Evolutionary conservation across 2,888 invertebrate genomes (phyloP), one percentile per base, ranked within the genome.

Genomic region (Eustalomyia histrio): DNA sequence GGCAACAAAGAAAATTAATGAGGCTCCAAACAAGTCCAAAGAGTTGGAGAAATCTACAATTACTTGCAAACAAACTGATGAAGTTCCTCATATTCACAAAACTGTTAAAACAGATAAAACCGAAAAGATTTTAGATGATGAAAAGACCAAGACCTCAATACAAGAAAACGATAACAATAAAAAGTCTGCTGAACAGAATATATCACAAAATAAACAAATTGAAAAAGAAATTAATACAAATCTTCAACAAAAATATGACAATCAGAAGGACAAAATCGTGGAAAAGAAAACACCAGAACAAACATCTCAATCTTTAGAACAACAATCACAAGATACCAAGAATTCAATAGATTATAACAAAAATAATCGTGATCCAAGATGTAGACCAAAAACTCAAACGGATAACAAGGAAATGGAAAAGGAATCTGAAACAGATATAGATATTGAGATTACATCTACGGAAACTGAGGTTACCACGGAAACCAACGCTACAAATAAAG

Each of bases 281-380:
- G 72, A 9, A 50, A 29, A 29, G 69, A 74, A 39, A 39, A 6
- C n/a, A 50, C 53, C 18, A 3, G 18, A 33, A 55, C 18, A 1
- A 0, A 16, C 35, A 65, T 57, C 64, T 12, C 1, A 1, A 29
- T 17, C 39, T 72, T 29, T 7, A 5, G 43, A 47, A n/a, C 14
- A 47, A n/a, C 4, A 39, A 39, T 39, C 39, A 14, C 10, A 39
- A 14, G 39, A 12, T 39, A 47, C 2, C 6, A 47, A 47, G n/a
- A 47, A 5, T 39, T 12, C 6, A 12, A 39, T 39, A 12, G 43
- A 47, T n/a, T n/a, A 4, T 14, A 1, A 12, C 7, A 29, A 43
- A 4, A 72, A 43, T 24, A 18, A 6, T 12, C 76, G 81, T 17
- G 81, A 81, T 78, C 81, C 81, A 3, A 69, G 81, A n/a, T 71